Conservation (phyloP, 2,113 vertebrate genomes). For the Sander vitreus region DNA sequence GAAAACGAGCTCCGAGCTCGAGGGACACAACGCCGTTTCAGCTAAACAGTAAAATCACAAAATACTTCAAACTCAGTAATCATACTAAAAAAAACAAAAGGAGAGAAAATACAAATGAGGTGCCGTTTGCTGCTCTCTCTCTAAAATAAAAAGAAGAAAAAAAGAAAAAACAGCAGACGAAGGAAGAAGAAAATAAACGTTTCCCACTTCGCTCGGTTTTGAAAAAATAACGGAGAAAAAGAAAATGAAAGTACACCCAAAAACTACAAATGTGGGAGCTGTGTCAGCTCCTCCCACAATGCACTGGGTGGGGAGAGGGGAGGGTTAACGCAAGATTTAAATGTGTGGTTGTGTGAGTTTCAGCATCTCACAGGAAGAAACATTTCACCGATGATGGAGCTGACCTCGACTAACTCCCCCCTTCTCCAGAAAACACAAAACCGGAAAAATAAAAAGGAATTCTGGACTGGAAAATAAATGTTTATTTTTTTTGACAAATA, state of each 20-base stretch:
- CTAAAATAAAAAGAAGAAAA: background rate
- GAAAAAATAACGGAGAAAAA: background rate
- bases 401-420: conserved; percentile 31
- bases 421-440: conserved; percentile 86
- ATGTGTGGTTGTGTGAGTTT: conserved; percentile 34
- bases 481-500: conserved; percentile 87
- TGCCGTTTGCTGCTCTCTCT: conserved; percentile 55
- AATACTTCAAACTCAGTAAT: conserved; percentile 85
- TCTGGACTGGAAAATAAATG: conserved; percentile 81
- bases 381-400: conserved; percentile 80
- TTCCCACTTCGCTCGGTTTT: no score
- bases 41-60: conserved; percentile 88
- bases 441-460: conserved; percentile 70
- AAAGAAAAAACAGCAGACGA: conserved; percentile 4
- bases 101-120: conserved; percentile 23
- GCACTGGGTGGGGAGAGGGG: conserved; percentile 82
- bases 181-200: background rate
- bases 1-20: conserved; percentile 84
- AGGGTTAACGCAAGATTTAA: conserved; percentile 66
- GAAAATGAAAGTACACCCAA: conserved; percentile 52
- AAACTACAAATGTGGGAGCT: conserved; percentile 30
- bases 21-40: conserved; percentile 81
- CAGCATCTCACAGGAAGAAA: conserved; percentile 78
- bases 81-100: conserved; percentile 72
- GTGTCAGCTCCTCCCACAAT: conserved; percentile 57